Conservation (phyloP, 92 coral and sea anemone genomes). For the Parazoanthus swiftii region DNA sequence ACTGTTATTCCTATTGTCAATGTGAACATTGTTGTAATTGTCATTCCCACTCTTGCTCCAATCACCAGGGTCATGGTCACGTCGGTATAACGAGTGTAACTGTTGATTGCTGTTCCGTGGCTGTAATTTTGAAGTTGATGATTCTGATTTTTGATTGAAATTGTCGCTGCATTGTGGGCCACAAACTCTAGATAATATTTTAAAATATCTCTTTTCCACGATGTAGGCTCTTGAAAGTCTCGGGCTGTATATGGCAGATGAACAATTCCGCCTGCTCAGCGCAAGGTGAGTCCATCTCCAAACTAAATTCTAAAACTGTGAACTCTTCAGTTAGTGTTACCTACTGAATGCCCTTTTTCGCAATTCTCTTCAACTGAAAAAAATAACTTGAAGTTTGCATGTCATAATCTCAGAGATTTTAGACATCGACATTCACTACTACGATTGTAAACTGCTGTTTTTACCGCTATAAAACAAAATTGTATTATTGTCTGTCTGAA, state of each 20-base stretch:
- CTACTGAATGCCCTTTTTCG: background rate
- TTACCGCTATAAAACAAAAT: too few species aligned
- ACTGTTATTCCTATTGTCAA: too few species aligned
- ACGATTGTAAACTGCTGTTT: too few species aligned
- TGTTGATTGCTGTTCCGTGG: background rate
- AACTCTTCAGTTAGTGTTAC: background rate
- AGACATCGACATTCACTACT: background rate
- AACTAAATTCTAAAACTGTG: background rate
- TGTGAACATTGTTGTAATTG: background rate
- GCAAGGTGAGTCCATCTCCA: slow-evolving; percentile 58
- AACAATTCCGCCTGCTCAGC: slow-evolving; percentile 82
- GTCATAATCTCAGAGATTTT: background rate
- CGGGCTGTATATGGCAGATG: slow-evolving; percentile 88
- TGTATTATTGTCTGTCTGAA: background rate
- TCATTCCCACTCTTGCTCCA: background rate
- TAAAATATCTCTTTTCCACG: background rate
- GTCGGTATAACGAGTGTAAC: background rate
- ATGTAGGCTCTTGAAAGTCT: slow-evolving; percentile 83
- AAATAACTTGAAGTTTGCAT: background rate
- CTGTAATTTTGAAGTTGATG: background rate
- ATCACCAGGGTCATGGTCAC: background rate
- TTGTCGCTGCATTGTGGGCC: background rate
- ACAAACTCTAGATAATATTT: background rate
- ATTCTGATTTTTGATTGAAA: background rate
- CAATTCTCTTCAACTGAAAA: background rate